Base-by-base conservation (phyloP, 1,140 invertebrate genomes). In the Lepidurus couesii region DNA sequence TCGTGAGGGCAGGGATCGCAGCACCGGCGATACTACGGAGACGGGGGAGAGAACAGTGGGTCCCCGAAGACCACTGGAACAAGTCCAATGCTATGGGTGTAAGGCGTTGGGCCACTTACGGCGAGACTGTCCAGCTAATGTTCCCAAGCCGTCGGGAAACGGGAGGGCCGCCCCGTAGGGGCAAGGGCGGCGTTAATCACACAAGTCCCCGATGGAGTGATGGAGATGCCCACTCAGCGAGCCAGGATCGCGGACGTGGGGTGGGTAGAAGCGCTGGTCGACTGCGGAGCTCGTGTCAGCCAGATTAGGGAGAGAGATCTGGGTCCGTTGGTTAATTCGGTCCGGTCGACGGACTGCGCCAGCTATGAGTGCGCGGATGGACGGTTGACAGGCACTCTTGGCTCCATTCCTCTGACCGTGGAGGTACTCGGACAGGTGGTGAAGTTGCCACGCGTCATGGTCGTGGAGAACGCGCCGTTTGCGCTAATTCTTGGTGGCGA, bases 71-170 rank as follows among this genome's bases (percentile, higher is more conserved):
- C 44, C 53, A 10, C 5, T 5, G 16, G 24, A 34, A 8, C 43
- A 75, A n/a, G 4, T 24, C 9, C 53, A 91, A 81, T 95, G 93
- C 87, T 95, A 94, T 87, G 93, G 91, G 84, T 95, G 93, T 87
- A 93, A 93, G 87, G 93, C 94, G 88, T 89, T 90, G 80, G 95
- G 94, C 75, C 95, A 97, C 86, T 92, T 95, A 85, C 92, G 93
- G 47, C 91, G 92, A 80, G 93, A 92, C 85, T 95, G 93, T 86
- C 92, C 92, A 0, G 45, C 3, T 47, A 47, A 47, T 47, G 91
- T 92, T 42, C 11, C 16, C 45, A 21, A 26, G 13, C 45, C 10
- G 42, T 16, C 77, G 77, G 76, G 76, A 77, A 77, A 77, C 76
- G 76, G 13, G 6, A 45, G 44, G 34, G 76, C 76, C 76, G 76